phyloP scores from a whole-genome alignment of 2,888 invertebrate species.

The Punctoribates punctum region DNA sequence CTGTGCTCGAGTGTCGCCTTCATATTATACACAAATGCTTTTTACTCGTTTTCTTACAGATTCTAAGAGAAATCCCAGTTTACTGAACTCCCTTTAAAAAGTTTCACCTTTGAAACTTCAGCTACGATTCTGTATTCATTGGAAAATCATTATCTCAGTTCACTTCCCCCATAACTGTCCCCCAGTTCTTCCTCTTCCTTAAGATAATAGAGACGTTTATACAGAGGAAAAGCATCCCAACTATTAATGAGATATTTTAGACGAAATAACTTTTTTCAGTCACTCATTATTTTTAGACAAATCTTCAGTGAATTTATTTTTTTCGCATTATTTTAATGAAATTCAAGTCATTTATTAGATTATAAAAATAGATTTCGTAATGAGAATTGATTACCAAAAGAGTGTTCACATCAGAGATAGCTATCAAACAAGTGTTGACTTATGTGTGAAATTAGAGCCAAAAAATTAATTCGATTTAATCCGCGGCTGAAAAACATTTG shows the following conservation, averaged over 20 bases:
- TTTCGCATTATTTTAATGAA: not conserved
- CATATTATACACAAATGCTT: not conserved
- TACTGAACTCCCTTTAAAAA: not conserved
- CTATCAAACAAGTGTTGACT: slow-evolving; percentile 3
- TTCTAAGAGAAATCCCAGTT: not conserved
- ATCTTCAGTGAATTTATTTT: not conserved
- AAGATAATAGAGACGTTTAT: not conserved
- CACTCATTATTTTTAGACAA: not conserved
- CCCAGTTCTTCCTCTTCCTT: not conserved
- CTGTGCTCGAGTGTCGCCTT: not conserved
- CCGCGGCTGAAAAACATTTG: too few species aligned
- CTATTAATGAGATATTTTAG: not conserved
- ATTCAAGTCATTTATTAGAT: not conserved
- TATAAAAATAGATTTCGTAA: not conserved
- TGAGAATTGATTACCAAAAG: not conserved
- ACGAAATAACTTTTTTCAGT: not conserved
- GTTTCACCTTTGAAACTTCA: not conserved
- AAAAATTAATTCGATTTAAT: not conserved
- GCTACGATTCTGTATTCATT: not conserved
- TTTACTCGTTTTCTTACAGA: too few species aligned
- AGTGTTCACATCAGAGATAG: not conserved
- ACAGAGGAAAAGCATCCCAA: not conserved
- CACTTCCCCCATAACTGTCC: not conserved
- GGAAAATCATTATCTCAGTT: not conserved
- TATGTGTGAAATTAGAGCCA: not conserved